Percentiles rank a stretch among this genome's conserved stretches.
phyloP scores from a whole-genome alignment of 2,888 invertebrate species.

The Euspilapteryx auroguttella region DNA sequence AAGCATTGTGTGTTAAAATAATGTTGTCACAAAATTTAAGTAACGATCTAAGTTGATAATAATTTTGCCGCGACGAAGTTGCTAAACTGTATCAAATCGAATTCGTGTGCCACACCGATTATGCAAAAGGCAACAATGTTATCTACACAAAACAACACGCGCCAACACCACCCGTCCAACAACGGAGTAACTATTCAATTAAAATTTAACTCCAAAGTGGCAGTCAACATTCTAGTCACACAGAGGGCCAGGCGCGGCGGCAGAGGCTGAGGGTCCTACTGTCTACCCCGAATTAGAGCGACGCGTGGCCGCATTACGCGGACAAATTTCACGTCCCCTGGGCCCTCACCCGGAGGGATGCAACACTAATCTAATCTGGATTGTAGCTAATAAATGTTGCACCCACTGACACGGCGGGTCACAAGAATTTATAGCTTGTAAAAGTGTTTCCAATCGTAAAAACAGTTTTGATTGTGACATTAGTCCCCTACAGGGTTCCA shows the following conservation, averaged over 20 bases:
- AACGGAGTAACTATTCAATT: slow-evolving; percentile 46
- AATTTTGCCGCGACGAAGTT: too few relatives aligned
- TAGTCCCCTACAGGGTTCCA: background rate
- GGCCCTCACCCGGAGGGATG: slow-evolving; percentile 32
- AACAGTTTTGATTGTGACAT: slow-evolving; percentile 30
- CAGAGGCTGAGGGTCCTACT: slow-evolving; percentile 10
- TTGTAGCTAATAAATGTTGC: slow-evolving; percentile 60
- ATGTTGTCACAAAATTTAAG: too few relatives aligned
- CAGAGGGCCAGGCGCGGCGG: slow-evolving; percentile 27
- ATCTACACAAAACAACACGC: slow-evolving; percentile 37
- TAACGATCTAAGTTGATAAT: too few relatives aligned
- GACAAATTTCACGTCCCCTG: slow-evolving; percentile 49
- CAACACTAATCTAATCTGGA: slow-evolving; percentile 59
- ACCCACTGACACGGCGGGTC: slow-evolving; percentile 39
- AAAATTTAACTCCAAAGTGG: slow-evolving; percentile 40
- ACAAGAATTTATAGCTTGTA: slow-evolving; percentile 58
- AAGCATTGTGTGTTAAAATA: too few relatives aligned
- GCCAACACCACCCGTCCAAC: slow-evolving; percentile 20
- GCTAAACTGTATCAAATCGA: too few relatives aligned
- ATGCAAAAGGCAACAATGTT: background rate
- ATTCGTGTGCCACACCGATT: background rate
- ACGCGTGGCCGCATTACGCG: slow-evolving; percentile 58
- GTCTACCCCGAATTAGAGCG: slow-evolving; percentile 19
- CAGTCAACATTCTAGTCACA: slow-evolving; percentile 50
- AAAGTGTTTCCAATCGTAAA: slow-evolving; percentile 59